A percentile compares a stretch with the other conserved stretches of the same genome.
phyloP scores from a whole-genome alignment of 2,888 invertebrate genomes.

The Oeneis ivallda region DNA sequence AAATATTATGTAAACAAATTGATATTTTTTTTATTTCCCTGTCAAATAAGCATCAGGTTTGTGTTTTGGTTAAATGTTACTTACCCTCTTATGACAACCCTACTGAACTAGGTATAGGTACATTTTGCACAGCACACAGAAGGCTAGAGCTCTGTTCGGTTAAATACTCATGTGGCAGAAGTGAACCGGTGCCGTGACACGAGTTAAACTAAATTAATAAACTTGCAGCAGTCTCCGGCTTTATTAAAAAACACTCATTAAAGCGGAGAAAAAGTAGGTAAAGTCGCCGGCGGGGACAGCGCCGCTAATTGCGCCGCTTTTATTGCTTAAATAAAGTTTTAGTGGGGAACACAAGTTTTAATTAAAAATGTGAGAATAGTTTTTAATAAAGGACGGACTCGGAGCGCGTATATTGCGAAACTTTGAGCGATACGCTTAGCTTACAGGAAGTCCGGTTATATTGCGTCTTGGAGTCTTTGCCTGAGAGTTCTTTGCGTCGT shows the following conservation, averaged over 20 bases:
- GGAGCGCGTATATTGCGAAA: slow-evolving; percentile 80
- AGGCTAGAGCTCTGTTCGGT: no score
- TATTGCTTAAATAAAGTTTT: slow-evolving; percentile 82
- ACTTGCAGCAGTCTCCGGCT: slow-evolving; percentile 76
- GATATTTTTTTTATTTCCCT: no score
- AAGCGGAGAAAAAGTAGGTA: slow-evolving; percentile 80
- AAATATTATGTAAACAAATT: no score
- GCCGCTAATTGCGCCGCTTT: slow-evolving; percentile 81
- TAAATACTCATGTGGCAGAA: slow-evolving; percentile 24
- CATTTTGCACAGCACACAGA: no score
- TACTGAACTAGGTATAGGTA: no score
- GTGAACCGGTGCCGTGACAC: slow-evolving; percentile 66
- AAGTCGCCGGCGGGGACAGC: slow-evolving; percentile 81
- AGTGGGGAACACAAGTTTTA: slow-evolving; percentile 81
- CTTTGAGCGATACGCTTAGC: slow-evolving; percentile 79
- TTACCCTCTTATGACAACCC: no score
- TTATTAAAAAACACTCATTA: slow-evolving; percentile 82
- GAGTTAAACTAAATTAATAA: slow-evolving; percentile 81
- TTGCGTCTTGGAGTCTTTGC: slow-evolving; percentile 50
- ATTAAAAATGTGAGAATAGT: slow-evolving; percentile 82
- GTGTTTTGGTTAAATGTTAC: no score
- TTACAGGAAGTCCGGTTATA: slow-evolving; percentile 75
- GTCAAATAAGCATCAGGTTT: no score
- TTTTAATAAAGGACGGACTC: slow-evolving; percentile 80
- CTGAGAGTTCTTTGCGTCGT: slow-evolving; percentile 30